Base-by-base conservation (phyloP, 2,888 invertebrate genomes). In the Heliothis peltigera region DNA sequence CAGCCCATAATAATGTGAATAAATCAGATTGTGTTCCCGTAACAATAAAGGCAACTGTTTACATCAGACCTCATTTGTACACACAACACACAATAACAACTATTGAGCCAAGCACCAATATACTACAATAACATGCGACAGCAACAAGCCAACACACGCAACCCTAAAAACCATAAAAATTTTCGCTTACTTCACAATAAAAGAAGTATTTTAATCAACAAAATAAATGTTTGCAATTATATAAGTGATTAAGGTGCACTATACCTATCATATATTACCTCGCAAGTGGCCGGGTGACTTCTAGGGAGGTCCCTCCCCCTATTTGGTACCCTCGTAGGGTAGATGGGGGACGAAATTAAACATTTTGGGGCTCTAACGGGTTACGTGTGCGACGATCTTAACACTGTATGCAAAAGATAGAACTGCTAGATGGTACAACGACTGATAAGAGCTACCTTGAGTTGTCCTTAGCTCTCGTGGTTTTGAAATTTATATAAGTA, bases 171-270 rank as follows among this genome's bases (percentile, higher is more conserved):
- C 39, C 44, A 42, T 22, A 44, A 39, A 10, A 59, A 62, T 58
- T 65, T 80, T 84, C 88, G 79, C 87, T 22, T 67, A 89, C 91
- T 59, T 62, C 90, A 84, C 86, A 73, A 79, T 80, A 84, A 85
- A 87, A 76, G 60, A 88, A 91, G 90, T 91, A 91, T 93, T 94
- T 93, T 93, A 94, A 95, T 94, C 91, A 94, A 94, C 89, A 91
- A 89, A 92, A 94, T 93, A 93, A 93, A 94, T 93, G 93, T 91
- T n/a, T 87, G 89, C 91, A 93, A 94, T 93, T 92, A 94, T 92
- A 90, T 91, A 92, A 90, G 92, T 92, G 92, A 94, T 94, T 92
- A 94, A 91, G 89, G 90, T 92, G 89, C 93, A 94, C 93, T 93
- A 92, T 87, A 87, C 87, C 87, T 89, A 88, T 88, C 92, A 91